These are phyloP conservation scores for Nothoprocta perdicaria DNA, from an alignment of 2,113 vertebrate species.

Conservation along the genomic window DNA sequence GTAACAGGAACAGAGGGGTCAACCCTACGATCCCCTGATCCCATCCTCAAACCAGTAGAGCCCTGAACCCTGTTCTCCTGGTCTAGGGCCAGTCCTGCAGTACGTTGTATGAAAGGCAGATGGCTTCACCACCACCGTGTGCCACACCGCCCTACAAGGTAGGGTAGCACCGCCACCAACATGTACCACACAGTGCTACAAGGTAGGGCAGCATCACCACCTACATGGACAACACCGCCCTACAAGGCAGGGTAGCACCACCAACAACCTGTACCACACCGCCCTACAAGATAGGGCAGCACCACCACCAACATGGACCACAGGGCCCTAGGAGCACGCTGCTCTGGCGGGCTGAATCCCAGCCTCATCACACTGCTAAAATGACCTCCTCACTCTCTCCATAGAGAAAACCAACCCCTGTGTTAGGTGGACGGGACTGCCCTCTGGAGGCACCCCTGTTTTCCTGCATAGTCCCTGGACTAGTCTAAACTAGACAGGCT, in stretches of 20 bases:
- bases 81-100: not conserved
- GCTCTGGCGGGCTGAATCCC: not conserved
- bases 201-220: no score
- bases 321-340: accelerated
- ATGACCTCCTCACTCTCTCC: not conserved
- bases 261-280: not conserved
- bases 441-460: slow-evolving; percentile 68
- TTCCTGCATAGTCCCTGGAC: not conserved
- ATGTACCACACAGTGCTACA: no score
- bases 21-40: not conserved
- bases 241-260: not conserved
- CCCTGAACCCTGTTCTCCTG: not conserved
- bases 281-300: no score
- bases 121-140: no score
- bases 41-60: not conserved
- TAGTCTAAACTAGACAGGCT: accelerated
- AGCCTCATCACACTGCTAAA: not conserved
- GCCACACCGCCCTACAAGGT: no score
- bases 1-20: not conserved
- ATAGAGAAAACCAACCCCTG: not conserved
- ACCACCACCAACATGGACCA: not conserved
- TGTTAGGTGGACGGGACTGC: slow-evolving; percentile 59
- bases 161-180: no score
- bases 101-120: not conserved
- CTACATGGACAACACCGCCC: no score